Conservation (phyloP, 2,113 vertebrate species). For the Brienomyrus brachyistius region DNA sequence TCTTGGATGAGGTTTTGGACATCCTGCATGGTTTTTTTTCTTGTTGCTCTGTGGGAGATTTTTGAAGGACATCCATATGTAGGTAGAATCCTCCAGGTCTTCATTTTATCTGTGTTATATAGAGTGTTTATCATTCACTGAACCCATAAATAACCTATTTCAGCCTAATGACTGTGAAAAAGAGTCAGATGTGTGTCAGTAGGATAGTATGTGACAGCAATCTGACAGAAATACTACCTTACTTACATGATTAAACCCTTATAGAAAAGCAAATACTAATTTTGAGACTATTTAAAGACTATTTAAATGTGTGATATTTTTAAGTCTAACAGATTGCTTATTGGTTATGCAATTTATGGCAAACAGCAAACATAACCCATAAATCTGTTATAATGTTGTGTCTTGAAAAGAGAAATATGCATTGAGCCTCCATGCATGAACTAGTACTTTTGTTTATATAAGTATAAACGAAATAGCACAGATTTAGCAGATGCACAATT, state of each 20-base stretch:
- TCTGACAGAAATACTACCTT: neutral
- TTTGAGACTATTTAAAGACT: neutral
- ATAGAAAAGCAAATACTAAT: neutral
- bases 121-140: neutral
- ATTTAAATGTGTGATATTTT: neutral
- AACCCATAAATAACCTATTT: neutral
- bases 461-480: neutral
- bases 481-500: neutral
- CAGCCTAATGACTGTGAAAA: neutral
- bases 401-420: neutral
- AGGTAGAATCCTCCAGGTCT: neutral
- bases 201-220: neutral
- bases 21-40: neutral
- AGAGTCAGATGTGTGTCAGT: neutral
- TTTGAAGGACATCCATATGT: conserved; percentile 6
- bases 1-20: conserved; percentile 6
- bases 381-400: neutral
- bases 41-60: conserved; percentile 1
- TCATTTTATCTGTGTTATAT: neutral
- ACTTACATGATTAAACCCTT: neutral
- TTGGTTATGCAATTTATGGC: neutral
- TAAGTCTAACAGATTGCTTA: neutral
- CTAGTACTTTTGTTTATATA: neutral
- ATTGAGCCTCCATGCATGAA: neutral
- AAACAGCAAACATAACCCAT: neutral